Base-by-base conservation (phyloP, 2,113 vertebrate species). In the Bucco capensis region DNA sequence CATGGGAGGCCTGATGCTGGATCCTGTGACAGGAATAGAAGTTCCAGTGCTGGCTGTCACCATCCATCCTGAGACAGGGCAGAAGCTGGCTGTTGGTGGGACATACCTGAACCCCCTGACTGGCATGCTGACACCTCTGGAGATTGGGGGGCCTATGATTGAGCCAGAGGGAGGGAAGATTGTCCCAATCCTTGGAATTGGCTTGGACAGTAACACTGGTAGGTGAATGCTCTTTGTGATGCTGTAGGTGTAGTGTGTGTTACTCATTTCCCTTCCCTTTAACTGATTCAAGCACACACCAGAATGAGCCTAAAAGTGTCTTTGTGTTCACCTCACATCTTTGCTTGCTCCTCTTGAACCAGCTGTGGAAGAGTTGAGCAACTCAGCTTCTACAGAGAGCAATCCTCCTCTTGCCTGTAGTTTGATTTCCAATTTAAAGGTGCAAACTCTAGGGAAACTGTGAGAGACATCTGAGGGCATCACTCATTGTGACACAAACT, bases 1-100 rank as follows among this genome's bases (percentile, higher is more conserved):
- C 74, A 65, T 96, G 97, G 98, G 98, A 33, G 97, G 94, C 49
- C 96, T 98, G 50, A 98, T 98, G 98, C 93, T 95, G 16, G 98
- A 99, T 83, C 98, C 97, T 3, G 86, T 66, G 19, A 98, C 98
- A 1, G 98, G 98, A 35, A 93, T 98, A 12, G 97, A 98, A 35
- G 98, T 99, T 31, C 98, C 98, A 0, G 97, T 98, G 86, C 95
- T 99, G 22, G 98, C 98, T 38, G 97, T 99, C 30, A 99, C 98
- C 2, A 97, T 98, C 65, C 98, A 99, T 72, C 98, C 98, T 4
- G 94, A 96, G 67, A 98, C 97, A 1, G 97, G 98, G 53, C 94
- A 98, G 77, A 97, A 98, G 71, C 97, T 98, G 95, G 95, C 98
- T 12, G 94, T 99, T 44, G 98, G 98, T 31, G 98, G 98, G 4